A percentile compares a stretch with the other conserved stretches of the same genome.
Evolutionary conservation across 1,140 invertebrate genomes (phyloP).

Genomic region (Ooceraea biroi): DNA sequence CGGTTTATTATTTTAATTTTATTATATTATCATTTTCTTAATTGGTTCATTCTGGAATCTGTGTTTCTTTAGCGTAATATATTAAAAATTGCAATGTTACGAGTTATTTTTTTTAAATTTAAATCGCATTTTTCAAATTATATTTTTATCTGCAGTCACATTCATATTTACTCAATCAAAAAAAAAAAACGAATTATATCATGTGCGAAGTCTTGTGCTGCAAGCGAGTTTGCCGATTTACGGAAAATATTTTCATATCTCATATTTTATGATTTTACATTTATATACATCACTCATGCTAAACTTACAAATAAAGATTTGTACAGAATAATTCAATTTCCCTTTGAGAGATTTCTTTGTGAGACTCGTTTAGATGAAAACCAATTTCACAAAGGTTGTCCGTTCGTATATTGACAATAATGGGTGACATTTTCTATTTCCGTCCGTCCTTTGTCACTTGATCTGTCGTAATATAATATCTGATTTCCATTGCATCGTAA

Average conservation of each 20-base stretch:
- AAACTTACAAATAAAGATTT: not conserved
- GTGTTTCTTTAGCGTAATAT: not conserved
- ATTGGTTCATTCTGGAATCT: too few relatives aligned
- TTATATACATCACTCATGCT: slow-evolving; percentile 6
- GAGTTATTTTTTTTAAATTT: not conserved
- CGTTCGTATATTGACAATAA: not conserved
- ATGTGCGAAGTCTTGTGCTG: not conserved
- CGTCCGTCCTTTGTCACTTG: not conserved
- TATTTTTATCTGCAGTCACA: not conserved
- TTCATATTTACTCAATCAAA: not conserved
- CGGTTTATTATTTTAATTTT: slow-evolving; percentile 9
- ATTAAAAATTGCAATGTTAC: not conserved
- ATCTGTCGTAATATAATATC: not conserved
- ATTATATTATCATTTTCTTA: not conserved
- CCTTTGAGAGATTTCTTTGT: slow-evolving; percentile 2
- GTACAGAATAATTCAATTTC: not conserved
- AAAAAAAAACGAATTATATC: not conserved
- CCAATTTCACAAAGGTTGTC: slow-evolving; percentile 9
- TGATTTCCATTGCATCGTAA: not conserved
- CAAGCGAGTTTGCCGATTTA: slow-evolving; percentile 35
- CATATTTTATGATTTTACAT: not conserved
- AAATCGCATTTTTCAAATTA: slow-evolving; percentile 2
- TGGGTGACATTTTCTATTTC: not conserved
- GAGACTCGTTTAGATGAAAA: not conserved
- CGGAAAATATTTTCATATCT: not conserved